A percentile compares a stretch with the other conserved stretches of the same genome.
Evolutionary conservation across 2,797 vertebrate genomes (phyloP).

Genomic region (Ctenopoma multispine): DNA sequence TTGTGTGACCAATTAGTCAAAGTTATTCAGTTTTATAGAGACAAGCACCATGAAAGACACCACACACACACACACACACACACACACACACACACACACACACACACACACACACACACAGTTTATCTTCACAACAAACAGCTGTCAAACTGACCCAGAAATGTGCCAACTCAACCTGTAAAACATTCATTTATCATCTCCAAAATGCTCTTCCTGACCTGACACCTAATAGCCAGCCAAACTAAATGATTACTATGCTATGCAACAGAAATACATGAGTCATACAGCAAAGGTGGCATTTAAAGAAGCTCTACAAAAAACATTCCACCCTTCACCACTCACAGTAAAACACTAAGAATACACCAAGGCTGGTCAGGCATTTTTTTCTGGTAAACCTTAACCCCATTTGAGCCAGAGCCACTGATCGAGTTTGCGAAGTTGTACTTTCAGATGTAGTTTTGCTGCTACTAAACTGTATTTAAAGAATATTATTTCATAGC

Average conservation of each 20-base stretch:
- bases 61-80: no score
- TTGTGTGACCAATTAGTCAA: no score
- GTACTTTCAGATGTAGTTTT: no score
- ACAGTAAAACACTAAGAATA: slow-evolving; percentile 53
- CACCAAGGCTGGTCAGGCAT: slow-evolving; percentile 7
- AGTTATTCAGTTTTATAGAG: neutral
- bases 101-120: no score
- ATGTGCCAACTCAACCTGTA: neutral
- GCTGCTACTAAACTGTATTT: no score
- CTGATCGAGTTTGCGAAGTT: neutral
- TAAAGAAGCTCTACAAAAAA: slow-evolving; percentile 31
- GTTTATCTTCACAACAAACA: slow-evolving; percentile 48
- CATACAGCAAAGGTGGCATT: neutral
- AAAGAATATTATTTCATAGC: no score
- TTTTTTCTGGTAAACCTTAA: slow-evolving; percentile 37
- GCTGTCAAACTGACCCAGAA: slow-evolving; percentile 4
- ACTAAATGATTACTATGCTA: neutral
- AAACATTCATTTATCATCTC: slow-evolving; percentile 18
- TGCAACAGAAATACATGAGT: neutral
- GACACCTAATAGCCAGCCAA: neutral
- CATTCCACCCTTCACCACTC: slow-evolving; percentile 41
- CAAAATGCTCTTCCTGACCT: slow-evolving; percentile 26
- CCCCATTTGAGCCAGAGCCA: slow-evolving; percentile 25
- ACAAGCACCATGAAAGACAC: slow-evolving; percentile 7
- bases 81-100: no score